These are phyloP conservation scores for Capromys pilorides DNA, from an alignment of 2,797 vertebrate species.

Conservation along the genomic window DNA sequence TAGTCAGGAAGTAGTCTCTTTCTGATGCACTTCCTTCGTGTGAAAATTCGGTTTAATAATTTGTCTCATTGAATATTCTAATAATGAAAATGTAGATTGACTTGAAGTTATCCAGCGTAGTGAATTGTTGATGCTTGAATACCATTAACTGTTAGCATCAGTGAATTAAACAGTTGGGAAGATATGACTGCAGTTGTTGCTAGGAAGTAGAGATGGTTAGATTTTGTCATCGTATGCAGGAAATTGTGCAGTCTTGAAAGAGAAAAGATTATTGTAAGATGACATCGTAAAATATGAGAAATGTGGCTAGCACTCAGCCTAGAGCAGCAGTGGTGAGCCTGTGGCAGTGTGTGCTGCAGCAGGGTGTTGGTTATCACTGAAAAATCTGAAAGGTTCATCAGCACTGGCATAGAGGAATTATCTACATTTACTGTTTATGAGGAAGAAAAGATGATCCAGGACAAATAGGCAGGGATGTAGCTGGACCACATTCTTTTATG, in stretches of 20 bases:
- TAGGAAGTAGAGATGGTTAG: constrained; percentile 12
- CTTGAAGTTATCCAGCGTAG: constrained; percentile 19
- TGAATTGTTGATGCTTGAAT: constrained; percentile 44
- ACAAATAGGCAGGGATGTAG: neutral
- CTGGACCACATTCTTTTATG: constrained; percentile 35
- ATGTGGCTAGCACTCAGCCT: neutral
- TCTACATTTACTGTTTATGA: constrained; percentile 14
- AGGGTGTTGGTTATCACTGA: neutral
- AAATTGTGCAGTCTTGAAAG: constrained; percentile 38
- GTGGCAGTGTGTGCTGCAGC: neutral
- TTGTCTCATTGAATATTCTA: neutral
- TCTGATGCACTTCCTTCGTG: constrained; percentile 52
- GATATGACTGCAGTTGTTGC: constrained; percentile 21
- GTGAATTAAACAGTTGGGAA: constrained; percentile 40
- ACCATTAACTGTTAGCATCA: neutral
- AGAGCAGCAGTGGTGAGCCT: neutral
- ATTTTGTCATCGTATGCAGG: neutral
- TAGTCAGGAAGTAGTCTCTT: constrained; percentile 17
- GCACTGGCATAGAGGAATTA: neutral
- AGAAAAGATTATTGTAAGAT: constrained; percentile 45
- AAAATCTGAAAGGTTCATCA: neutral
- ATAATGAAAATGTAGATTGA: constrained; percentile 57
- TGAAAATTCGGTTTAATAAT: constrained; percentile 50
- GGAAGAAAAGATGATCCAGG: neutral
- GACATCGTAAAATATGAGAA: constrained; percentile 32